A percentile compares a stretch with the other conserved stretches of the same genome.
Evolutionary conservation across 1,140 invertebrate species (phyloP).

Genomic region (Drosophila tropicalis): DNA sequence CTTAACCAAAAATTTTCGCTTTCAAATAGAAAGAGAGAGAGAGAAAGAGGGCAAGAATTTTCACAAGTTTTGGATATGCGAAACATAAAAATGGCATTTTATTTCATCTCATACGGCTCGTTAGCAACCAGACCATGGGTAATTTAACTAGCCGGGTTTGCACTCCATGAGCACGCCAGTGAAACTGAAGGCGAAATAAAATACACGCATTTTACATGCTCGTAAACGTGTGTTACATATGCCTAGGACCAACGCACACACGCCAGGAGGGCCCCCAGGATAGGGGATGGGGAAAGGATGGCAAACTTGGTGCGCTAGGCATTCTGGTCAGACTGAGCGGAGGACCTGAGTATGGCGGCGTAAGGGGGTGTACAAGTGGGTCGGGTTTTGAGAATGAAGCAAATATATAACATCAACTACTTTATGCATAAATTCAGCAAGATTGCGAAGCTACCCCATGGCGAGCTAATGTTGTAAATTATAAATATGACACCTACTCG

Average conservation of each 20-base stretch:
- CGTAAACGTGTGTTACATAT: conserved; percentile 81
- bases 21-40: background rate
- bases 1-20: background rate
- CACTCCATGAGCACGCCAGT: conserved; percentile 44
- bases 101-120: conserved; percentile 33
- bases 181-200: conserved; percentile 70
- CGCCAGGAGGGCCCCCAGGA: conserved; percentile 44
- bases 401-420: conserved; percentile 80
- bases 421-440: conserved; percentile 80
- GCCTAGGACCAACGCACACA: conserved; percentile 46
- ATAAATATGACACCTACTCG: conserved; percentile 81
- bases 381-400: conserved; percentile 19
- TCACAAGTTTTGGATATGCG: conserved; percentile 5
- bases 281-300: conserved; percentile 2
- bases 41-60: background rate
- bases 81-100: conserved; percentile 8
- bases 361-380: background rate
- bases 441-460: conserved; percentile 80
- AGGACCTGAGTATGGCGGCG: background rate
- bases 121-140: conserved; percentile 54
- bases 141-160: conserved; percentile 62
- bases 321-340: background rate
- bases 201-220: conserved; percentile 80
- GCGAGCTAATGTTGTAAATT: conserved; percentile 81
- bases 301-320: background rate